Evolutionary conservation across 2,113 vertebrate genomes (phyloP).

Genomic region (Agelaius phoeniceus): DNA sequence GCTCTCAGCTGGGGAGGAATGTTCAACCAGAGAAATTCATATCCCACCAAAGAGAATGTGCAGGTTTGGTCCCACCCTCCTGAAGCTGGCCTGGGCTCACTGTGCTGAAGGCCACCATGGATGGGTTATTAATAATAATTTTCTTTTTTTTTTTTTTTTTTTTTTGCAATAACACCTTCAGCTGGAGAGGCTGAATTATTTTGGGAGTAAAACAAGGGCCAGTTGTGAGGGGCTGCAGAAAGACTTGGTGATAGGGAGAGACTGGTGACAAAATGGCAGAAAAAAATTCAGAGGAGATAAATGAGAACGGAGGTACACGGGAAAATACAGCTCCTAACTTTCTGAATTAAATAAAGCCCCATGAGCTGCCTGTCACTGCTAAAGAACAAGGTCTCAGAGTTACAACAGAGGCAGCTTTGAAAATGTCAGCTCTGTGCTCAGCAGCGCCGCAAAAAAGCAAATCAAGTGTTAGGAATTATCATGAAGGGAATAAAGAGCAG

Average conservation of each 20-base stretch:
- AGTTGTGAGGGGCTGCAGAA: background rate
- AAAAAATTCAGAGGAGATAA: background rate
- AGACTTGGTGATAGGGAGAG: background rate
- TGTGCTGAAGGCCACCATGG: background rate
- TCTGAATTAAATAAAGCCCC: conserved; percentile 27
- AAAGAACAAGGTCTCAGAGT: conserved; percentile 23
- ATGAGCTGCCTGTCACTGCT: conserved; percentile 22
- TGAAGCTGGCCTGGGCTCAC: background rate
- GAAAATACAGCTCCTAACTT: background rate
- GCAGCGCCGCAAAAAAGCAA: background rate
- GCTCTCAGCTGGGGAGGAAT: background rate
- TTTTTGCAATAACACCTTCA: background rate
- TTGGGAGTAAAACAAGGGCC: background rate
- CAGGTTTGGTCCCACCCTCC: background rate
- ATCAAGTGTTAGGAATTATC: conserved; percentile 28
- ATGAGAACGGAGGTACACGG: background rate
- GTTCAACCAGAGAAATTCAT: background rate
- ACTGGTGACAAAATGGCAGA: conserved; percentile 10
- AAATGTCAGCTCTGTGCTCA: conserved; percentile 40
- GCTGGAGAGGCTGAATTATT: background rate
- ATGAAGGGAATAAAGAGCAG: background rate
- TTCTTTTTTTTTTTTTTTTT: too few relatives aligned
- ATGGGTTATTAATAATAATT: background rate
- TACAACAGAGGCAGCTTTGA: conserved; percentile 23
- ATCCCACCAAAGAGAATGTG: rapidly evolving